phyloP scores from a whole-genome alignment of 2,797 vertebrate genomes.

The Enteromius trimaculatus region DNA sequence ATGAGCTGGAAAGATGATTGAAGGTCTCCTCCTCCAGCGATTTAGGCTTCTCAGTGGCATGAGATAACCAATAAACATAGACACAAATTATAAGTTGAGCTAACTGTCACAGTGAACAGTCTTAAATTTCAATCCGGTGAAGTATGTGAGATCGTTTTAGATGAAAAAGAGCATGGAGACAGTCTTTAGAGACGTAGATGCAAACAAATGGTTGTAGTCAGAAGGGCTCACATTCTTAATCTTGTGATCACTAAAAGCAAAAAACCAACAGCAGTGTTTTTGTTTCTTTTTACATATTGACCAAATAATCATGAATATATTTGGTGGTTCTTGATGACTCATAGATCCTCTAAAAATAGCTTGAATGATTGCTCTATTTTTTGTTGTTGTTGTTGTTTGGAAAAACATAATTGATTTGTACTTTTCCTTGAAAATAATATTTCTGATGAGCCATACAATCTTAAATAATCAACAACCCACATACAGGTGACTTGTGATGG shows the following conservation, averaged over 20 bases:
- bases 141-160: neutral
- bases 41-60: neutral
- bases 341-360: neutral
- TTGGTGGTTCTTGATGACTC: neutral
- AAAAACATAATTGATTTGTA: neutral
- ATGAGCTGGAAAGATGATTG: slow-evolving; percentile 11
- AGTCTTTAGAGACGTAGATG: neutral
- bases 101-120: neutral
- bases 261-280: too few species aligned
- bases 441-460: neutral
- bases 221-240: neutral
- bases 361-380: too few species aligned
- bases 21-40: neutral
- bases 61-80: neutral
- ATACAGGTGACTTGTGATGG: neutral
- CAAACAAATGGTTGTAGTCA: neutral
- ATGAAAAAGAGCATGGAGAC: neutral
- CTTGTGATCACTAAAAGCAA: neutral
- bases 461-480: neutral
- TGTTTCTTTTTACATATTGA: neutral
- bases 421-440: neutral
- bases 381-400: neutral
- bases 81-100: neutral
- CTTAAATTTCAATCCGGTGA: neutral
- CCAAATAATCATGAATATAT: neutral